phyloP scores from a whole-genome alignment of 2,888 invertebrate genomes.

The Ophion ellenae region DNA sequence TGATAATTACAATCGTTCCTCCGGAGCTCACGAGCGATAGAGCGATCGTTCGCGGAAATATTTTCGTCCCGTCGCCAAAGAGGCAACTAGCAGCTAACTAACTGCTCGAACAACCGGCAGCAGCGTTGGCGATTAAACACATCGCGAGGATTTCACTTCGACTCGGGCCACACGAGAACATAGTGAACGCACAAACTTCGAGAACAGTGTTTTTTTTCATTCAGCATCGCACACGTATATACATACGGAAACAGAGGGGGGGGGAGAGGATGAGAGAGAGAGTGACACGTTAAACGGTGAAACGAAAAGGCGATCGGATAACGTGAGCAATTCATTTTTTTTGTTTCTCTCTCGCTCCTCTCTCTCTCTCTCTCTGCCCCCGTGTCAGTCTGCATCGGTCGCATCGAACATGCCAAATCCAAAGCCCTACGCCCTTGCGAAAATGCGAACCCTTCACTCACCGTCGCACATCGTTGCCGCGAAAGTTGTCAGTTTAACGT shows the following conservation, averaged over 20 bases:
- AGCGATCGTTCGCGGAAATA: conserved; percentile 16
- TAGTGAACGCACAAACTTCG: conserved; percentile 14
- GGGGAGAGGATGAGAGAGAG: conserved; percentile 37
- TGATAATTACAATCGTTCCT: conserved; percentile 42
- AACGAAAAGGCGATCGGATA: conserved; percentile 44
- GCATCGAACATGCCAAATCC: conserved; percentile 69
- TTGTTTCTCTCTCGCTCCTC: conserved; percentile 30
- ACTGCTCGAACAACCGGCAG: conserved; percentile 37
- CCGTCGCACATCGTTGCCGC: conserved; percentile 33
- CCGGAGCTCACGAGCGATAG: conserved; percentile 27
- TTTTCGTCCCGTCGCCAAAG: conserved; percentile 7
- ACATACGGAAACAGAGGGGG: conserved; percentile 12
- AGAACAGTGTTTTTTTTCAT: conserved; percentile 32
- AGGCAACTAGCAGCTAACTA: neutral
- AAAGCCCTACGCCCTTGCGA: conserved; percentile 67
- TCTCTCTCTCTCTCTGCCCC: conserved; percentile 26
- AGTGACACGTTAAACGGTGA: conserved; percentile 63
- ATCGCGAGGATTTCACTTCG: conserved; percentile 29
- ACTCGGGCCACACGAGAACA: conserved; percentile 27
- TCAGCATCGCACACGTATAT: neutral
- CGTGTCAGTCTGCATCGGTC: conserved; percentile 54
- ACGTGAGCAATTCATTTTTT: conserved; percentile 40
- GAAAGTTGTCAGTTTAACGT: neutral
- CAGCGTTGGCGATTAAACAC: conserved; percentile 43
- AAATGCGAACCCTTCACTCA: conserved; percentile 57